Percentiles rank a stretch among this genome's conserved stretches.
Evolutionary conservation across 2,797 vertebrate species (phyloP).

Genomic region (Notamacropus eugenii): DNA sequence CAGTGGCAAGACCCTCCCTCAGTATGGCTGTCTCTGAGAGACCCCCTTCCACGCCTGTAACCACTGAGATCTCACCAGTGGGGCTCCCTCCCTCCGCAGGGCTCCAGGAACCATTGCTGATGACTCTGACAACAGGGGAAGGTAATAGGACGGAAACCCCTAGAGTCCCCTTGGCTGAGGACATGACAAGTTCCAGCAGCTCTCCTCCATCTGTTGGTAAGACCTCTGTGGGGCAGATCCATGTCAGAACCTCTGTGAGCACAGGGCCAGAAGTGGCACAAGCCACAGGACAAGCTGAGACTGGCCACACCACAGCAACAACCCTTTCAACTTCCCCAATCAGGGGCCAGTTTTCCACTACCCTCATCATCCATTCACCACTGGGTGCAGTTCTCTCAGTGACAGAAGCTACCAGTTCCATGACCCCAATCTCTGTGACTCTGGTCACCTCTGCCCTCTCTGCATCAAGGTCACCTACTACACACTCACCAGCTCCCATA

Average conservation of each 20-base stretch:
- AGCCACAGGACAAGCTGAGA: constrained; percentile 18
- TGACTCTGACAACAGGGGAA: constrained; percentile 5
- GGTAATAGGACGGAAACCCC: constrained; percentile 27
- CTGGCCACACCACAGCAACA: background rate
- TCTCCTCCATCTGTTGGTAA: background rate
- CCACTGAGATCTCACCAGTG: constrained; percentile 12
- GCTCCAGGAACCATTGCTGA: constrained; percentile 29
- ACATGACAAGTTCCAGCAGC: background rate
- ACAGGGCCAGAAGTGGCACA: background rate
- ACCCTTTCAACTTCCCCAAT: background rate
- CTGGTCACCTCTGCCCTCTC: background rate
- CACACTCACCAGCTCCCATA: background rate
- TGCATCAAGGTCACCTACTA: background rate
- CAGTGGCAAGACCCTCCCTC: background rate
- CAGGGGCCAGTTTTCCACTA: background rate
- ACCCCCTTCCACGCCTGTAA: constrained; percentile 49
- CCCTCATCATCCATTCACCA: background rate
- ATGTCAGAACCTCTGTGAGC: background rate
- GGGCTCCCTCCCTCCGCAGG: background rate
- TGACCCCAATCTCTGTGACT: background rate
- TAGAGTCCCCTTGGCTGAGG: background rate
- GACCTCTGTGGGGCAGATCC: background rate
- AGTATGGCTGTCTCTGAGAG: constrained; percentile 1
- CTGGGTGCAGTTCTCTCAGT: background rate
- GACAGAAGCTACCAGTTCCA: background rate